These are phyloP conservation scores for Cheirogaleus medius DNA, from an alignment of 2,113 vertebrate genomes.

Conservation along the genomic window DNA sequence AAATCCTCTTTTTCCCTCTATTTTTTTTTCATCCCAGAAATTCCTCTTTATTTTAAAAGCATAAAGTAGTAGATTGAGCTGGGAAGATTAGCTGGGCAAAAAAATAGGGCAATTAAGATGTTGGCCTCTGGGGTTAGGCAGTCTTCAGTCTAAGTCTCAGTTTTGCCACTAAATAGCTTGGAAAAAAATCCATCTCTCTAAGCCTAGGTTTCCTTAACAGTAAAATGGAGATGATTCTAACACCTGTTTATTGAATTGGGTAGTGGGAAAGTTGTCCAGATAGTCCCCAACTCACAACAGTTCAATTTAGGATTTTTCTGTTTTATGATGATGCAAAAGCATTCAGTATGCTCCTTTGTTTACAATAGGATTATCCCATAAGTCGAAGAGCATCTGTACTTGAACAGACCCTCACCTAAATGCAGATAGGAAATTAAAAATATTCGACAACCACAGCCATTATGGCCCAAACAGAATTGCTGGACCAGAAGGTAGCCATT, in stretches of 20 bases:
- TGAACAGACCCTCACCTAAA: background rate
- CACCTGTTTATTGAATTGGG: background rate
- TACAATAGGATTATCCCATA: background rate
- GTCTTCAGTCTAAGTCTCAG: background rate
- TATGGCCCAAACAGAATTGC: background rate
- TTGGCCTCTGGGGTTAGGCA: background rate
- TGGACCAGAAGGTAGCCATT: background rate
- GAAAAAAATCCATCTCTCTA: background rate
- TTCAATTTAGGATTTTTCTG: background rate
- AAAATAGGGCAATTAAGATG: background rate
- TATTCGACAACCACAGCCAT: background rate
- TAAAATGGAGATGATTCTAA: background rate
- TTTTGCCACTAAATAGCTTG: background rate
- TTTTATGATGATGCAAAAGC: background rate
- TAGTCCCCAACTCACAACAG: background rate
- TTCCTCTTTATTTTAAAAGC: background rate
- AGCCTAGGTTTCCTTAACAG: background rate
- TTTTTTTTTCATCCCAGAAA: background rate
- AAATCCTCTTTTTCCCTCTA: background rate
- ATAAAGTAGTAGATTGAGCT: background rate
- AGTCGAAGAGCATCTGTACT: background rate
- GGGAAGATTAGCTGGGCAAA: background rate
- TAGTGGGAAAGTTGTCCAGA: background rate
- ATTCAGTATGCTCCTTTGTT: background rate
- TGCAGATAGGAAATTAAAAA: background rate